Evolutionary conservation across 2,113 vertebrate species (phyloP), one percentile per base, ranked within the genome.

Genomic region (Phoenicopterus ruber): DNA sequence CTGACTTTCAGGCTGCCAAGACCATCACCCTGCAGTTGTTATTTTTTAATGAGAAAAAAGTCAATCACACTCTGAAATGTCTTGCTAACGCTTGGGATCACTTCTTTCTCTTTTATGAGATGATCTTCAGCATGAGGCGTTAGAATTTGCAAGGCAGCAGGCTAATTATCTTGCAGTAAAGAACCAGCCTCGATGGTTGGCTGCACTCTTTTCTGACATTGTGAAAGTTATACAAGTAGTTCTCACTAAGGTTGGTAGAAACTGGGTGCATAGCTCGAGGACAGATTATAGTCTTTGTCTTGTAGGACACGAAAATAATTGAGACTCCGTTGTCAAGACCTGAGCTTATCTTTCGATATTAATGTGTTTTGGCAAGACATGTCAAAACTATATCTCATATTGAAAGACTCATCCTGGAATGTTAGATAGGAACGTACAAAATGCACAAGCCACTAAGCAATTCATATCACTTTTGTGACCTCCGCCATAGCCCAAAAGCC

Each of bases 301-400:
- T 94, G 54, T 84, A 90, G 50, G 71, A 93, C 54, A 69, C 26
- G 42, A 76, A 95, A 96, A 96, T 91, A 96, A 93, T 94, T 96
- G 93, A 97, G 72, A 62, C 58, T 93, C 16, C 76, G 8, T 87
- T 96, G 95, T 94, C 95, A 97, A 86, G 82, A 86, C 42, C 38
- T 81, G 36, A 92, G 52, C 7, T 78, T 54, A 93, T 82, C 36
- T 93, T 82, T 6, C 1, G 58, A 49, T 55, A 54, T 63, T 80
- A 87, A 94, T 49, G n/a, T 58, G 25, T 87, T 86, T 76, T 90
- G 84, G 40, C 86, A 95, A 92, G 76, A 46, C 26, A 31, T 28
- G 74, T 93, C 95, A 90, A 85, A 92, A 97, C 5, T 62, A 63
- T 78, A 47, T 69, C 36, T 71, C 29, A 6, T 62, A 50, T 31